A percentile compares a stretch with the other conserved stretches of the same genome.
phyloP scores from a whole-genome alignment of 1,140 invertebrate genomes.

The Lordiphosa mommai region DNA sequence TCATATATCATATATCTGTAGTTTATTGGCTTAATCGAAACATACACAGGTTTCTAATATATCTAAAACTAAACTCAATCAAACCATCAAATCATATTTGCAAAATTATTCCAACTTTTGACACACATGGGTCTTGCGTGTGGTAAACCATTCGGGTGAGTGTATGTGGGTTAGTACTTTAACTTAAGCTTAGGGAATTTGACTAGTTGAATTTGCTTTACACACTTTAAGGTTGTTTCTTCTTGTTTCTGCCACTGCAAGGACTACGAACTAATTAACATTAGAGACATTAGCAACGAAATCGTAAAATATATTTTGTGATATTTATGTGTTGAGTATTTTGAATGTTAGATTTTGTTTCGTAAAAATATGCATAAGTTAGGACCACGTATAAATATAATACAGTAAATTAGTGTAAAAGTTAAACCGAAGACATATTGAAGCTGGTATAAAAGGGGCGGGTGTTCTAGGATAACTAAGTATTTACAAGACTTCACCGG shows the following conservation, averaged over 20 bases:
- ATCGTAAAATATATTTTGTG: conserved; percentile 61
- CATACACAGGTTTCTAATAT: conserved; percentile 3
- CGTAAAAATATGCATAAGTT: conserved; percentile 55
- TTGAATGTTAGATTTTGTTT: conserved; percentile 71
- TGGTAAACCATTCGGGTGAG: conserved; percentile 31
- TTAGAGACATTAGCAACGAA: conserved; percentile 49
- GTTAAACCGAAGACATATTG: conserved; percentile 41
- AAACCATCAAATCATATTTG: conserved; percentile 6
- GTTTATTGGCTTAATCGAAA: conserved; percentile 1
- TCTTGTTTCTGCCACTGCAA: conserved; percentile 28
- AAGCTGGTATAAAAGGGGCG: conserved; percentile 37
- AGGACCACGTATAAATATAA: conserved; percentile 67
- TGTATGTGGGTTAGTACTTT: conserved; percentile 66
- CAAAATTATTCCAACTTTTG: conserved; percentile 8
- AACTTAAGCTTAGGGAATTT: conserved; percentile 74
- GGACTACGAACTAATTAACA: conserved; percentile 72
- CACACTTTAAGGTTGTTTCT: conserved; percentile 61
- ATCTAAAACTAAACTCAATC: conserved; percentile 6
- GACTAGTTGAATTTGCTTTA: conserved; percentile 79
- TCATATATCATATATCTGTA: conserved; percentile 17
- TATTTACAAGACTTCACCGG: conserved; percentile 55
- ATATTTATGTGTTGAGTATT: conserved; percentile 77
- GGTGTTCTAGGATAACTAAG: conserved; percentile 28
- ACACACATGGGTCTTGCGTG: conserved; percentile 1
- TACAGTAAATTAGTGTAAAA: conserved; percentile 53